Evolutionary conservation across 2,888 invertebrate genomes (phyloP), one percentile per base, ranked within the genome.

Genomic region (Melanophora roralis): DNA sequence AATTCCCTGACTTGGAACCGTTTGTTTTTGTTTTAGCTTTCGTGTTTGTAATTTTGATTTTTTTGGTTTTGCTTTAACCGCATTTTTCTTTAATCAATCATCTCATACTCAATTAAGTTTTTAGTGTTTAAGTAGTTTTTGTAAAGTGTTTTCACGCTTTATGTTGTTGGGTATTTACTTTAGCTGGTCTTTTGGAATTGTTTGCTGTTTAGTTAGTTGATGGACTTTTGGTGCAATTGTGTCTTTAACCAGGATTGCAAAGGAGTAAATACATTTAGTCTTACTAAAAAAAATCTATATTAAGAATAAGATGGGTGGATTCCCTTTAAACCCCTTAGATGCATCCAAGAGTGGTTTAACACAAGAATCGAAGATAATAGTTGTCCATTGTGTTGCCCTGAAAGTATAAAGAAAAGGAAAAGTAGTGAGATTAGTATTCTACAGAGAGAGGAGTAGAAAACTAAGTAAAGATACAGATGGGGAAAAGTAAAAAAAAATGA

Each of bases 61-160:
- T 49, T 47, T 47, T 34, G 27, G 60, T 34, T 47, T 16, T 14
- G 57, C 43, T 77, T 57, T 43, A 57, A 51, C 62, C 47, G 59
- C 65, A 75, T 53, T 75, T 79, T n/a, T n/a, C n/a, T n/a, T 65
- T 75, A 75, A 79, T 79, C 79, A 75, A 79, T 79, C 75, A 79
- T 75, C 71, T 75, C 75, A 77, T 73, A 76, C 67, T 68, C 80
- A 73, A 73, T 73, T 80, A 73, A 73, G 7, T 62, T 62, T 62
- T 62, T 21, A 67, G 34, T 65, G 43, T 38, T 77, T 65, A 60
- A 69, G 69, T 62, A 47, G 45, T 64, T 78, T 73, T 47, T 73
- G 23, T 68, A 78, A 73, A 76, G 76, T 64, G 57, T 72, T 80
- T 76, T 72, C 72, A 72, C 76, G 67, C 72, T 80, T 76, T 80